Evolutionary conservation across 1,140 invertebrate genomes (phyloP), one percentile per base, ranked within the genome.

Genomic region (Vanessa tameamea): DNA sequence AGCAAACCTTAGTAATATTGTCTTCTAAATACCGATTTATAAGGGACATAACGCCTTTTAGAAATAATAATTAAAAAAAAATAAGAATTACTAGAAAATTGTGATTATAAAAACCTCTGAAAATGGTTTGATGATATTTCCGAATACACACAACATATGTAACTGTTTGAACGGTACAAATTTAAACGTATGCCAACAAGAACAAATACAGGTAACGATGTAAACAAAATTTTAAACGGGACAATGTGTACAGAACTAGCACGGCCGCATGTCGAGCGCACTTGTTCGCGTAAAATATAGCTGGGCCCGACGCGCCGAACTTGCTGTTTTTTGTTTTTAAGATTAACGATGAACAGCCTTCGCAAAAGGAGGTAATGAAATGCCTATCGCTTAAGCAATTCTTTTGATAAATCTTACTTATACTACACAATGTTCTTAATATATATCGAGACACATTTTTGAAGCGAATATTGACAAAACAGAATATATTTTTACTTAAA

Each of bases 341-440:
- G 89, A 89, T 91, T 91, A 90, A 90, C 87, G 87, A 89, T 87
- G 86, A 90, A 87, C 84, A 83, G 78, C 81, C 82, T 84, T 82
- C 80, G 84, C 87, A 89, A 88, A 89, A 87, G 78, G 82, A 84
- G 88, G 88, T 85, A 87, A 83, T 83, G 80, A 82, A 87, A 87
- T 83, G 82, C 84, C 84, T 86, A 88, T 88, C 87, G 81, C 83
- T 83, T 76, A 70, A 88, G 87, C 87, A 70, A 87, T 90, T 88
- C 71, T 81, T 78, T 77, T 82, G 84, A 86, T 84, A 84, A 85
- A 73, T 83, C 80, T 81, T 79, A 82, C 80, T 23, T 57, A 23
- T 55, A 23, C 16, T 7, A 15, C 13, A 16, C 15, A 20, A 55
- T 23, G n/a, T 55, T 55, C 51, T 55, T 55, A 55, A 9, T 20